Percentiles rank a stretch among this genome's conserved stretches.
phyloP scores from a whole-genome alignment of 2,888 invertebrate genomes.

The Lasioglossum oenotherae region DNA sequence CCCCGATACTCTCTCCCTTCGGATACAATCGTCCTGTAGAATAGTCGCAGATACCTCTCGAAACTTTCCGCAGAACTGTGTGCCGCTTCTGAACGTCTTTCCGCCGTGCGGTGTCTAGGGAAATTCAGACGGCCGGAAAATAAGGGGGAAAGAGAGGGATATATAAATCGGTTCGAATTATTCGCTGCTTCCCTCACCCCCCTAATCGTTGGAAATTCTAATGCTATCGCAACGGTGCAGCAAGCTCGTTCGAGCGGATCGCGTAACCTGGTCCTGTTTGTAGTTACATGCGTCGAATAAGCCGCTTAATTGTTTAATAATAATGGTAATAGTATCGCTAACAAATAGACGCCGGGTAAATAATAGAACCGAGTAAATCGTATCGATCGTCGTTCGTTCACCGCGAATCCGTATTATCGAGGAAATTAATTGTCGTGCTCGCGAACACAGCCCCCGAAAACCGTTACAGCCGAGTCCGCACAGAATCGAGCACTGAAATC shows the following conservation, averaged over 20 bases:
- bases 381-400: constrained; percentile 39
- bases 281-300: constrained; percentile 61
- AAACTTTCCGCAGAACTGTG: constrained; percentile 30
- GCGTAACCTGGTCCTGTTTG: constrained; percentile 63
- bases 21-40: constrained; percentile 16
- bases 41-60: constrained; percentile 18
- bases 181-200: neutral
- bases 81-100: neutral
- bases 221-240: constrained; percentile 56
- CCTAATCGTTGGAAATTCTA: constrained; percentile 36
- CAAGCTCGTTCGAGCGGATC: constrained; percentile 39
- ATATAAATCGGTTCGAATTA: constrained; percentile 8
- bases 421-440: constrained; percentile 52
- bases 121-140: constrained; percentile 1
- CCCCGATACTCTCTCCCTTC: constrained; percentile 46
- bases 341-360: constrained; percentile 57
- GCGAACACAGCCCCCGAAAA: constrained; percentile 23
- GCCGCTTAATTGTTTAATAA: constrained; percentile 70
- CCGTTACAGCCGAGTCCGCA: neutral
- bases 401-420: constrained; percentile 40
- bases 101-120: neutral
- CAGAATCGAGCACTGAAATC: constrained; percentile 37
- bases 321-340: constrained; percentile 63
- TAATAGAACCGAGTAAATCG: constrained; percentile 50
- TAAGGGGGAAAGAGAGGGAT: neutral